Base-by-base conservation (phyloP, 35 echinoderm and acorn worm genomes). In the Acanthaster planci region DNA sequence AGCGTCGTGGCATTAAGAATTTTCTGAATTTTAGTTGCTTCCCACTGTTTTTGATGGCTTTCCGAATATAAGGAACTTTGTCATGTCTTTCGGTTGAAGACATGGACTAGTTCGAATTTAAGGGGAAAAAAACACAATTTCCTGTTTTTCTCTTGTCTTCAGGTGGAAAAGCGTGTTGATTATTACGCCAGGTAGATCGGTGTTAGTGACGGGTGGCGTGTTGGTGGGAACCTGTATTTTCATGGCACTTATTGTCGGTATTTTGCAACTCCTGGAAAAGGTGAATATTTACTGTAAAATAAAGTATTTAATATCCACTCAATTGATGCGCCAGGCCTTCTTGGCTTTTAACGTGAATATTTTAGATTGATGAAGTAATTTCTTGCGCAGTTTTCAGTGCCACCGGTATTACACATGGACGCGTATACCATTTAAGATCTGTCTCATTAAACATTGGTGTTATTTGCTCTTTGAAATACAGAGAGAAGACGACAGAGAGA, bases 401-500 rank as follows among this genome's bases (percentile, higher is more conserved):
- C 36, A 38, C 6, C 40, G 37, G 12, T 79, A 39, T 40, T 31
- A 27, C 32, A 2, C 14, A 31, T 26, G 22, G 22, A 76, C n/a
- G 22, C 22, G 34, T 31, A 76, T 76, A 14, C 32, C 23, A 37
- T 26, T 14, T 23, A 31, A 35, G 26, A 18, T 4, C 3, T 77
- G 27, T 31, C 37, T 77, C 5, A 77, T 35, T 31, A 14, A 77
- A n/a, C n/a, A 38, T 78, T 78, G 37, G 39, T 40, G 30, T 5
- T 2, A 52, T 81, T 34, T 52, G 0, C 50, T 44, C 21, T 50
- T 92, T 87, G 38, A 1, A 30, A 29, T 84, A 6, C 95, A 97
- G 95, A 76, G 90, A 77, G 82, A 97, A 84, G 95, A 97, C 85
- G 90, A 97, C 64, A 90, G 87, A 57, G 84, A 97, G 39, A 97